A percentile compares a stretch with the other conserved stretches of the same genome.
phyloP scores from a whole-genome alignment of 2,797 vertebrate genomes.

The Sebastolobus altivelis region DNA sequence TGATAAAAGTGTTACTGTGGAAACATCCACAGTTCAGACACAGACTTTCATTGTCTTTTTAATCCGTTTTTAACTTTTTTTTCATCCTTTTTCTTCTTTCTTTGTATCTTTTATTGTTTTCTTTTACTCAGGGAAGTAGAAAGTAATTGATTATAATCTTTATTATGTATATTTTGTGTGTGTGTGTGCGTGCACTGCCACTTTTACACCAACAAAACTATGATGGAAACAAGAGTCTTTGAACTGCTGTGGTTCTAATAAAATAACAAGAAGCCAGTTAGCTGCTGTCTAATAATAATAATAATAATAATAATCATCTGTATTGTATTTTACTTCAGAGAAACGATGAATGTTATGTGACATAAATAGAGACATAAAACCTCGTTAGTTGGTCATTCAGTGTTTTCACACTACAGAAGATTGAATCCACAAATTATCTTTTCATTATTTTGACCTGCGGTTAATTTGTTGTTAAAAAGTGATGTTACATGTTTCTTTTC shows the following conservation, averaged over 20 bases:
- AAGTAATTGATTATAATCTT: neutral
- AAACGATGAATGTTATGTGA: neutral
- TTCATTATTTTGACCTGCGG: neutral
- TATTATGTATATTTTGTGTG: neutral
- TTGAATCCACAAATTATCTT: neutral
- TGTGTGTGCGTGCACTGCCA: neutral
- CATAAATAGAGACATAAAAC: neutral
- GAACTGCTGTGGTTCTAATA: neutral
- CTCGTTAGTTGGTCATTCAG: neutral
- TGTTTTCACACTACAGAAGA: neutral
- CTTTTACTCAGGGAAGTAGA: neutral
- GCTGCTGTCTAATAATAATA: neutral
- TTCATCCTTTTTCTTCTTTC: neutral
- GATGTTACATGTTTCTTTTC: neutral
- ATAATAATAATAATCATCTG: neutral
- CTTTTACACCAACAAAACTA: constrained; percentile 21
- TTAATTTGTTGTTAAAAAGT: neutral
- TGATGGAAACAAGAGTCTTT: neutral
- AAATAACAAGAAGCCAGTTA: neutral
- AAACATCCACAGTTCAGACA: neutral
- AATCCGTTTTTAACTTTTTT: neutral
- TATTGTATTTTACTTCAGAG: neutral
- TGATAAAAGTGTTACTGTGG: neutral
- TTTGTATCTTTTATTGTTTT: neutral
- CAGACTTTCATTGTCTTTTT: neutral